Percentiles rank a stretch among this genome's conserved stretches.
phyloP scores from a whole-genome alignment of 2,888 invertebrate species.

The Heliconius ethilla region DNA sequence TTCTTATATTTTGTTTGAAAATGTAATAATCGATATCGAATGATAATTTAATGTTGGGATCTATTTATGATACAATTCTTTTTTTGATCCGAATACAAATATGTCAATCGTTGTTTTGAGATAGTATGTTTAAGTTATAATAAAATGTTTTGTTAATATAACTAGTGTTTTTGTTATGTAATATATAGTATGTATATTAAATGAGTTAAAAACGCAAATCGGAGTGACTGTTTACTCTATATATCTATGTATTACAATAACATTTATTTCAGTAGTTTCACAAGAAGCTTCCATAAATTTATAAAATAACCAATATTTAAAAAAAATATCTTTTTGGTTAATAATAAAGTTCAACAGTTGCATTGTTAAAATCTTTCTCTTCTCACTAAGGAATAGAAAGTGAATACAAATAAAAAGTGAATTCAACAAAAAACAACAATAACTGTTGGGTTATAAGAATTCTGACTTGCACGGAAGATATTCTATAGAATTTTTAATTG shows the following conservation, averaged over 20 bases:
- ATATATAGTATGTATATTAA: too few relatives aligned
- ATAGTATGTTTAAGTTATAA: neutral
- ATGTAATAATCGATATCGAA: slow-evolving; percentile 26
- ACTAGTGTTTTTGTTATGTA: too few relatives aligned
- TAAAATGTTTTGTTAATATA: neutral
- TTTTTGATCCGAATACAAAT: neutral
- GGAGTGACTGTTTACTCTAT: neutral
- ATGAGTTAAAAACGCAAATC: too few relatives aligned
- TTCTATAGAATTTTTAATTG: slow-evolving; percentile 12
- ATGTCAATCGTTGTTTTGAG: neutral
- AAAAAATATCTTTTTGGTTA: neutral
- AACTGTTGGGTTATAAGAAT: neutral
- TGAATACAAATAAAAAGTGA: slow-evolving; percentile 1
- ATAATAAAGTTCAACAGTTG: neutral
- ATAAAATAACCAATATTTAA: neutral
- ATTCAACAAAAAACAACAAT: neutral
- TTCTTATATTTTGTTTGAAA: slow-evolving; percentile 36
- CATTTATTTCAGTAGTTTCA: neutral
- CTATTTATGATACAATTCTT: slow-evolving; percentile 6
- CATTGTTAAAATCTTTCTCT: neutral
- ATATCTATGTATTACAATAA: neutral
- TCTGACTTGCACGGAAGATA: slow-evolving; percentile 9
- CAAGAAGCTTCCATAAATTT: neutral
- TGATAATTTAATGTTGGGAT: slow-evolving; percentile 15
- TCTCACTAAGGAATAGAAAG: slow-evolving; percentile 1